A percentile compares a stretch with the other conserved stretches of the same genome.
Conservation (phyloP, 2,888 invertebrate species). For the Belgica antarctica region DNA sequence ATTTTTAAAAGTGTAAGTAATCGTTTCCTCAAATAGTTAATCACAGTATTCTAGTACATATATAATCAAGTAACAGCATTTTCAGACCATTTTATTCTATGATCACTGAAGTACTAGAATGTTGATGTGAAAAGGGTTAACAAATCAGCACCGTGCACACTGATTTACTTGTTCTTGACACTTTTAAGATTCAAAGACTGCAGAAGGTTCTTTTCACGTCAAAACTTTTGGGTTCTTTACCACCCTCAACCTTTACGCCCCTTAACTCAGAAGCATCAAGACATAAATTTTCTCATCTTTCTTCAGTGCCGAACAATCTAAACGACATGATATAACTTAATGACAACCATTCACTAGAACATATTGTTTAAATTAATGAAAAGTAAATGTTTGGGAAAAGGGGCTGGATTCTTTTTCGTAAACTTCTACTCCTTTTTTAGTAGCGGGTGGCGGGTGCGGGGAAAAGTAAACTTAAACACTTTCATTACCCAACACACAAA, state of each 20-base stretch:
- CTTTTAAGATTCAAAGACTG: too few relatives aligned
- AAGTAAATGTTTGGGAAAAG: constrained; percentile 39
- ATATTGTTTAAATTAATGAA: constrained; percentile 43
- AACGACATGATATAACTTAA: constrained; percentile 40
- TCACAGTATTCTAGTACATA: too few relatives aligned
- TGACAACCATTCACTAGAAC: constrained; percentile 35
- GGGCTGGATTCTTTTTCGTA: neutral
- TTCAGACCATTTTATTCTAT: too few relatives aligned
- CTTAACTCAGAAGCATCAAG: neutral
- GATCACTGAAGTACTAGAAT: too few relatives aligned
- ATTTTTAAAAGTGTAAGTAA: too few relatives aligned
- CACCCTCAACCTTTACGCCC: neutral
- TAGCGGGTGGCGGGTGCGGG: neutral
- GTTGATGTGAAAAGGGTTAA: too few relatives aligned
- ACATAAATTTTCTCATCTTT: constrained; percentile 15
- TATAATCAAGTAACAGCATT: too few relatives aligned
- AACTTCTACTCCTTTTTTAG: constrained; percentile 1
- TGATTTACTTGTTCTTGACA: too few relatives aligned
- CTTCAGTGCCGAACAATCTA: constrained; percentile 9
- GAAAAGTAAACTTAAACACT: constrained; percentile 8
- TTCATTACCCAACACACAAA: neutral
- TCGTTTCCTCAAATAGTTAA: too few relatives aligned
- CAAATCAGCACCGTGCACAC: too few relatives aligned
- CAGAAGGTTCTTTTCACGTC: constrained; percentile 1
- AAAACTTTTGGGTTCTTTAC: neutral